Percentiles rank a stretch among this genome's conserved stretches.
Evolutionary conservation across 2,888 invertebrate species (phyloP).

Genomic region (Diaphora mendica): DNA sequence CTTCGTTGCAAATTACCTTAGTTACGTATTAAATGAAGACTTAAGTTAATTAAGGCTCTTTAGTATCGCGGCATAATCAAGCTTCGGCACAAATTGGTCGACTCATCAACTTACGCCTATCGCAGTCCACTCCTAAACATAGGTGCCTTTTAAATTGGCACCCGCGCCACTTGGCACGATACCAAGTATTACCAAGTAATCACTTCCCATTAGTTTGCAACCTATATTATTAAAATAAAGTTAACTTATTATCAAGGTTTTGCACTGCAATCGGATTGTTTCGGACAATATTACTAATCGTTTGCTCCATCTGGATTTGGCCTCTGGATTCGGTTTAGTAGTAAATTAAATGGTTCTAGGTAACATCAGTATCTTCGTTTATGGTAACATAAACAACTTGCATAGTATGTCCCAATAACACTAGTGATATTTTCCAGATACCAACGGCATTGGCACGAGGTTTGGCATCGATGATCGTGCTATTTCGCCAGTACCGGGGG

Average conservation of each 20-base stretch:
- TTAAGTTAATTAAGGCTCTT: too few species aligned
- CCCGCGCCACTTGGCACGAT: too few species aligned
- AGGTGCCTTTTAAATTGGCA: too few species aligned
- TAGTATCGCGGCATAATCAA: too few species aligned
- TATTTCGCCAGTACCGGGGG: constrained; percentile 68
- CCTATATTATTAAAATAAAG: neutral
- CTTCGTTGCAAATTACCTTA: too few species aligned
- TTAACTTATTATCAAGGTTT: neutral
- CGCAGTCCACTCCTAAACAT: too few species aligned
- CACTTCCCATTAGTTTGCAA: neutral
- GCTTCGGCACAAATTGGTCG: too few species aligned
- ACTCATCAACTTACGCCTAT: too few species aligned
- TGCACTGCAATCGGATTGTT: neutral
- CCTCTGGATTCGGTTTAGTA: neutral
- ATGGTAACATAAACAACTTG: neutral
- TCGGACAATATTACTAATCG: neutral
- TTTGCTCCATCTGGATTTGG: neutral
- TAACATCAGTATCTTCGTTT: neutral
- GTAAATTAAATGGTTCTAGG: neutral
- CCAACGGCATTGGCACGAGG: constrained; percentile 58
- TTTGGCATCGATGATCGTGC: constrained; percentile 71
- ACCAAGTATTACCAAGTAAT: neutral
- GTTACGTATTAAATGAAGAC: too few species aligned
- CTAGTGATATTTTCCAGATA: constrained; percentile 55
- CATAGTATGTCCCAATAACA: neutral